Percentiles rank a stretch among this genome's conserved stretches.
phyloP scores from a whole-genome alignment of 2,888 invertebrate genomes.

The Rhogogaster chlorosoma region DNA sequence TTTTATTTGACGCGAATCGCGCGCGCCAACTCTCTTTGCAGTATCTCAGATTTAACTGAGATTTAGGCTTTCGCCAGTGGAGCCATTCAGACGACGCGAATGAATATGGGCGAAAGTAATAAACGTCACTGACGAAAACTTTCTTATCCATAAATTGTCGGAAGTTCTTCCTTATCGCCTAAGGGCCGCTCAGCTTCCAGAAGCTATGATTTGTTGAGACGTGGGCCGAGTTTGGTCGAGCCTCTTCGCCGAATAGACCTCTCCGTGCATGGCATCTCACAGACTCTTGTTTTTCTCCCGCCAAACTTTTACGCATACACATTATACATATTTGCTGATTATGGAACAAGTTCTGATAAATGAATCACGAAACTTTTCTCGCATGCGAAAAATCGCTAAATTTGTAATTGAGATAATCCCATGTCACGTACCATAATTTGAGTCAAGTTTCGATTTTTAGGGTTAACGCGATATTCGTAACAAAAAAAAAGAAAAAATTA shows the following conservation, averaged over 20 bases:
- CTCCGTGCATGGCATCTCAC: slow-evolving; percentile 16
- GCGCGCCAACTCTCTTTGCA: slow-evolving; percentile 51
- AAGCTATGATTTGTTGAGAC: slow-evolving; percentile 63
- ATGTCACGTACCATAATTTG: slow-evolving; percentile 6
- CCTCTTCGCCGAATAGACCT: slow-evolving; percentile 8
- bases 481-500: not conserved
- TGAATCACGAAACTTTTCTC: not conserved
- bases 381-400: not conserved
- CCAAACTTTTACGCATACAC: not conserved
- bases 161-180: slow-evolving; percentile 66
- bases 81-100: slow-evolving; percentile 58
- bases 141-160: slow-evolving; percentile 66
- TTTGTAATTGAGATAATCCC: not conserved
- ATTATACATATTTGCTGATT: slow-evolving; percentile 5
- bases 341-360: not conserved
- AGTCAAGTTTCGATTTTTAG: not conserved
- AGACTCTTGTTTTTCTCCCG: not conserved
- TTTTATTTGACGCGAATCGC: slow-evolving; percentile 47
- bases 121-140: slow-evolving; percentile 66
- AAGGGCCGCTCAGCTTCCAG: slow-evolving; percentile 63
- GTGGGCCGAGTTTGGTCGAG: slow-evolving; percentile 35
- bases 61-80: slow-evolving; percentile 52
- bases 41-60: slow-evolving; percentile 52
- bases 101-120: slow-evolving; percentile 67
- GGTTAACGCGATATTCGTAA: not conserved